Evolutionary conservation across 2,888 invertebrate species (phyloP), one percentile per base, ranked within the genome.

Genomic region (Papilio protenor): DNA sequence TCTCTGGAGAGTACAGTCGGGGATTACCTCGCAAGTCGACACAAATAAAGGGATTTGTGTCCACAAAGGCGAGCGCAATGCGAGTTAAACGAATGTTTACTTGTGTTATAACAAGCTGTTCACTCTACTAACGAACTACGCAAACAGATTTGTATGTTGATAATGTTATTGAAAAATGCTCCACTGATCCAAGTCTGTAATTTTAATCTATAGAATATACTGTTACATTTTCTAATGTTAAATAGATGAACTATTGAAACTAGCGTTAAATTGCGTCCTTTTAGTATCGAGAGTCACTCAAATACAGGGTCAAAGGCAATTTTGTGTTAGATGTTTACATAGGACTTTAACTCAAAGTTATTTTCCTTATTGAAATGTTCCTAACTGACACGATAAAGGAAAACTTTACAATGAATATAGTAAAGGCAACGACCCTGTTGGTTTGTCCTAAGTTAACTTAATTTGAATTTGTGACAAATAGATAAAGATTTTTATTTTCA

Each of bases 31-130:
- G 59, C 74, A 47, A 18, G 49, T 14, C 16, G 23, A 61, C 21
- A 18, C 45, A 74, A 47, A 47, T 16, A 61, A 61, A 61, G 74
- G 61, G 59, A 61, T 74, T 73, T 74, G 74, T 61, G 61, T 18
- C 45, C 16, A 61, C 23, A 61, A 49, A 74, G 61, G 61, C 33
- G 11, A 27, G 23, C 45, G 16, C 23, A 64, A 47, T n/a, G 16
- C 27, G 74, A 61, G 47, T 74, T 59, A 74, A 74, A 74, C 73
- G 57, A 23, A 73, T 77, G 59, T 75, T 72, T 76, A 40, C 64
- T 45, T 8, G 59, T 47, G 64, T 61, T 12, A 27, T 47, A 61
- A 59, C 21, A 21, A 23, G 23, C 59, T 10, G 55, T 55, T 59
- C 59, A 59, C 59, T 59, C 59, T 2, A 23, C 23, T 23, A 59